phyloP scores from a whole-genome alignment of 1,140 invertebrate genomes.

The Reticulitermes speratus region DNA sequence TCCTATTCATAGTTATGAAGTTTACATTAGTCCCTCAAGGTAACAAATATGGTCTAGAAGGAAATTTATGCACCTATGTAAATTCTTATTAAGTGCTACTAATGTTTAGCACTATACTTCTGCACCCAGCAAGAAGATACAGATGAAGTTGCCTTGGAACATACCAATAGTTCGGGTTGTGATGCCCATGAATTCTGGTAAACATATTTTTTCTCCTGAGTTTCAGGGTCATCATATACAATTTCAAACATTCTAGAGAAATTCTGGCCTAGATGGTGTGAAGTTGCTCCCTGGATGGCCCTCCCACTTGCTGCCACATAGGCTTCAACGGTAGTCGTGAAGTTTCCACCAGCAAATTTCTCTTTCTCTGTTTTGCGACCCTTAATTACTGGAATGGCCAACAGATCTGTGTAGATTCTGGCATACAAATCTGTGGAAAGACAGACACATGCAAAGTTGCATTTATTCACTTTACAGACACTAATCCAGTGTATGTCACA shows the following conservation, averaged over 20 bases:
- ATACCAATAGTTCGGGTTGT: slow-evolving; percentile 93
- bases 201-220: slow-evolving; percentile 84
- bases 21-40: too few relatives aligned
- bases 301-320: slow-evolving; percentile 93
- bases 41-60: too few relatives aligned
- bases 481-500: too few relatives aligned
- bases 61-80: too few relatives aligned
- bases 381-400: slow-evolving; percentile 94
- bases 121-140: background rate
- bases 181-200: slow-evolving; percentile 98
- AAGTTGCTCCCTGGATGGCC: slow-evolving; percentile 95
- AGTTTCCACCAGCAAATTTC: slow-evolving; percentile 97
- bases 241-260: slow-evolving; percentile 99
- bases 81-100: too few relatives aligned
- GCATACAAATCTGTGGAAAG: slow-evolving; percentile 73
- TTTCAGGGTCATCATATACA: slow-evolving; percentile 88
- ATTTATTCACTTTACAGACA: too few relatives aligned
- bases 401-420: slow-evolving; percentile 84
- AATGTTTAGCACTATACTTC: too few relatives aligned
- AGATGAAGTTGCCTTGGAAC: background rate
- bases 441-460: slow-evolving; percentile 25
- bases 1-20: too few relatives aligned
- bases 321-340: slow-evolving; percentile 95
- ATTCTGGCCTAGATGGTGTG: slow-evolving; percentile 98
- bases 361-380: slow-evolving; percentile 98